These are phyloP conservation scores for Macrochelys suwanniensis DNA, from an alignment of 2,797 vertebrate genomes.

Conservation along the genomic window DNA sequence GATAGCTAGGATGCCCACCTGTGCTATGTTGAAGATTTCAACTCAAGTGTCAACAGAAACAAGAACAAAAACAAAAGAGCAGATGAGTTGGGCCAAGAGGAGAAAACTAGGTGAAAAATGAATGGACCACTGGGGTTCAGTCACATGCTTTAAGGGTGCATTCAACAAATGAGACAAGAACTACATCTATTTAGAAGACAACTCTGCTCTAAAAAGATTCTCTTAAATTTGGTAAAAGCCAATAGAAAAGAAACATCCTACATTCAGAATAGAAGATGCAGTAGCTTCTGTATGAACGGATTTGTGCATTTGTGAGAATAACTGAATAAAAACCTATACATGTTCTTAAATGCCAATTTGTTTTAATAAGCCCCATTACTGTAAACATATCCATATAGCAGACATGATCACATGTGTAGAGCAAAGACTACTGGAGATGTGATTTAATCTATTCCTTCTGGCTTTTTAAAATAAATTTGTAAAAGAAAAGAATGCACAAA, in stretches of 20 bases:
- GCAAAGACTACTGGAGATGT: constrained; percentile 29
- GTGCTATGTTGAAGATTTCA: constrained; percentile 29
- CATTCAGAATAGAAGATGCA: constrained; percentile 51
- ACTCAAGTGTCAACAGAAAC: constrained; percentile 53
- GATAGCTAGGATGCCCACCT: constrained; percentile 46
- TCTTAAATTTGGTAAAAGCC: constrained; percentile 37
- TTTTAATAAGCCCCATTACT: constrained; percentile 19
- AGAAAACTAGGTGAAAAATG: constrained; percentile 41
- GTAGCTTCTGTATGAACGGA: constrained; percentile 60
- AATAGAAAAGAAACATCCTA: constrained; percentile 58
- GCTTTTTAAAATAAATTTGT: constrained; percentile 14
- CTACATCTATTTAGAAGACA: constrained; percentile 59
- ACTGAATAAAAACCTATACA: neutral
- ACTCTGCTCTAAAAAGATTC: constrained; percentile 13
- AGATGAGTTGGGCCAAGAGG: constrained; percentile 41
- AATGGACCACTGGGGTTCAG: constrained; percentile 36
- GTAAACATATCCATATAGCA: constrained; percentile 27
- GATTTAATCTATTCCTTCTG: neutral
- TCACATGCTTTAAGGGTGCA: constrained; percentile 61
- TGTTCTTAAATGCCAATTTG: constrained; percentile 54
- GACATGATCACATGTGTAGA: constrained; percentile 31
- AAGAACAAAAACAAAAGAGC: constrained; percentile 35
- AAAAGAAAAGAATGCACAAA: constrained; percentile 56
- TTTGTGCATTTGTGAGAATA: constrained; percentile 55
- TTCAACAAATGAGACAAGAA: constrained; percentile 70